These are phyloP conservation scores for Galagoides demidoff DNA, from an alignment of 2,797 vertebrate species.

Conservation along the genomic window DNA sequence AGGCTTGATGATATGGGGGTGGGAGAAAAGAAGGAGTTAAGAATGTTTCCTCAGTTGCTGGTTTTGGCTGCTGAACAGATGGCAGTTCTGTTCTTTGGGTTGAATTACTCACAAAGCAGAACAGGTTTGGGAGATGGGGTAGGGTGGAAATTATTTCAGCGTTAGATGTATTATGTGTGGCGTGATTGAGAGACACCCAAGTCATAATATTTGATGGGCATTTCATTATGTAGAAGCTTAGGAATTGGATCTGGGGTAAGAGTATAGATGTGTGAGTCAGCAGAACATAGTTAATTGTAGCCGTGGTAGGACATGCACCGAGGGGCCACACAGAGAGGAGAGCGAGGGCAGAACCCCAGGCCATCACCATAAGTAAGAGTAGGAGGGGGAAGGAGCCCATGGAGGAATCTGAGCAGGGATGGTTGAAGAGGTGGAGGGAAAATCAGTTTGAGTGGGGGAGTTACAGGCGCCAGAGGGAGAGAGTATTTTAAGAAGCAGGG, in stretches of 20 bases:
- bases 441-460: neutral
- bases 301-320: neutral
- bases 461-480: neutral
- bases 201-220: neutral
- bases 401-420: neutral
- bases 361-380: neutral
- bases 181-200: neutral
- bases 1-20: neutral
- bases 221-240: neutral
- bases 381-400: neutral
- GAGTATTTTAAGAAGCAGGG: neutral
- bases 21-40: neutral
- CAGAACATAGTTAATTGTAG: neutral
- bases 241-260: neutral
- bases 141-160: neutral
- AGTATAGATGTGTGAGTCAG: neutral
- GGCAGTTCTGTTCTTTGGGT: neutral
- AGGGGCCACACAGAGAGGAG: neutral
- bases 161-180: neutral
- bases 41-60: neutral
- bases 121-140: neutral
- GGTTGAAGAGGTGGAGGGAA: neutral
- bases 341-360: too few relatives aligned
- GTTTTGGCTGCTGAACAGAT: neutral
- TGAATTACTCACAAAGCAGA: neutral